A percentile compares a stretch with the other conserved stretches of the same genome.
Conservation (phyloP, 1,140 invertebrate genomes). For the Drosophila ananassae region DNA sequence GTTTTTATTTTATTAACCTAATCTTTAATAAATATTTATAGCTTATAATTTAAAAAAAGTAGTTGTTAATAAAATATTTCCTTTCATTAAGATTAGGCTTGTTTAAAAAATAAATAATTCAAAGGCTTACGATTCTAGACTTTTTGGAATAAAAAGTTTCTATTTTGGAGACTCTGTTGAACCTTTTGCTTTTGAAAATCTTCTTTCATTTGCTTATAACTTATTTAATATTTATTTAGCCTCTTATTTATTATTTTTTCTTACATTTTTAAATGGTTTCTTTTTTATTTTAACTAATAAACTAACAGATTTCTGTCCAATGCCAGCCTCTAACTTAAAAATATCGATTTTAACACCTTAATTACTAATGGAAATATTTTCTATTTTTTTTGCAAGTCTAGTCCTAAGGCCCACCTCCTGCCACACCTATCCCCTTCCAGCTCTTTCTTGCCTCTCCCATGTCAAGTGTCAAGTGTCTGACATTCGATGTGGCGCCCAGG, state of each 20-base stretch:
- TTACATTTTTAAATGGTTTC: not conserved
- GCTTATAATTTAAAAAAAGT: too few species aligned
- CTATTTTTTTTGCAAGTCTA: not conserved
- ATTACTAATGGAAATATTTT: not conserved
- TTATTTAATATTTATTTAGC: not conserved
- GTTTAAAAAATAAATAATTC: too few species aligned
- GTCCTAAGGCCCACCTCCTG: not conserved
- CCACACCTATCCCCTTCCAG: not conserved
- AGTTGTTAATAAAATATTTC: too few species aligned
- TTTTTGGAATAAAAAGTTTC: too few species aligned
- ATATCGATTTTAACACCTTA: not conserved
- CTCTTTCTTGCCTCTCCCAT: conserved; percentile 11
- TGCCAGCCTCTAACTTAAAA: not conserved
- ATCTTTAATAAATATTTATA: not conserved
- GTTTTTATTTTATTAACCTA: not conserved
- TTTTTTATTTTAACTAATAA: too few species aligned
- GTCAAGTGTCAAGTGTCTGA: conserved; percentile 63
- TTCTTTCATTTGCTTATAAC: not conserved
- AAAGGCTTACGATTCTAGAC: too few species aligned
- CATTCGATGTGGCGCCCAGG: conserved; percentile 39
- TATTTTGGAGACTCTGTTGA: too few species aligned
- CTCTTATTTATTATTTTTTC: not conserved
- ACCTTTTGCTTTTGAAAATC: too few species aligned
- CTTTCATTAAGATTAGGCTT: too few species aligned
- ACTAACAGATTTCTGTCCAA: too few species aligned